These are phyloP conservation scores for Lerista edwardsae DNA, from an alignment of 2,797 vertebrate genomes.

Conservation along the genomic window DNA sequence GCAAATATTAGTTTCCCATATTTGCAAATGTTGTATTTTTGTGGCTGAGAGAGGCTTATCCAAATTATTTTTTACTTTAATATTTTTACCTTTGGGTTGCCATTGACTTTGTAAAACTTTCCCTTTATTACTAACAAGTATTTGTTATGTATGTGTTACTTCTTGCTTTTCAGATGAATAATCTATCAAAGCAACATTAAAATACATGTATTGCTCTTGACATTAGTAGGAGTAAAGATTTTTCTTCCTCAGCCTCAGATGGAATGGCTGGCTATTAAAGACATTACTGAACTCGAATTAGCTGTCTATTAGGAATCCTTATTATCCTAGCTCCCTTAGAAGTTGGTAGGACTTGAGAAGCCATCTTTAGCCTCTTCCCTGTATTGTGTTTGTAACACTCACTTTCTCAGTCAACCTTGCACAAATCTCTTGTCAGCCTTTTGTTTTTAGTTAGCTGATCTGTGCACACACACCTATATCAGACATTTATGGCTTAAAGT, in stretches of 20 bases:
- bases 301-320: too few species aligned
- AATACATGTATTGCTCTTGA: too few species aligned
- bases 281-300: too few species aligned
- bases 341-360: too few species aligned
- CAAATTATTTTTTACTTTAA: not conserved
- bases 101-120: not conserved
- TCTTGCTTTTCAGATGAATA: too few species aligned
- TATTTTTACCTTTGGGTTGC: not conserved
- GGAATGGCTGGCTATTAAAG: too few species aligned
- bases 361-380: too few species aligned
- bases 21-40: not conserved
- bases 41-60: not conserved
- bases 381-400: not conserved
- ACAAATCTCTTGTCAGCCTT: not conserved
- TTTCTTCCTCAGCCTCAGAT: too few species aligned
- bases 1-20: not conserved
- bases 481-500: not conserved
- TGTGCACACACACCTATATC: not conserved
- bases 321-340: too few species aligned
- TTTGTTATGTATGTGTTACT: too few species aligned
- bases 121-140: not conserved
- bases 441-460: not conserved
- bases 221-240: too few species aligned
- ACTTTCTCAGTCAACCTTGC: not conserved
- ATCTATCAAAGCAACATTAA: too few species aligned